A percentile compares a stretch with the other conserved stretches of the same genome.
phyloP scores from a whole-genome alignment of 1,140 invertebrate species.

The Plectus sambesii region DNA sequence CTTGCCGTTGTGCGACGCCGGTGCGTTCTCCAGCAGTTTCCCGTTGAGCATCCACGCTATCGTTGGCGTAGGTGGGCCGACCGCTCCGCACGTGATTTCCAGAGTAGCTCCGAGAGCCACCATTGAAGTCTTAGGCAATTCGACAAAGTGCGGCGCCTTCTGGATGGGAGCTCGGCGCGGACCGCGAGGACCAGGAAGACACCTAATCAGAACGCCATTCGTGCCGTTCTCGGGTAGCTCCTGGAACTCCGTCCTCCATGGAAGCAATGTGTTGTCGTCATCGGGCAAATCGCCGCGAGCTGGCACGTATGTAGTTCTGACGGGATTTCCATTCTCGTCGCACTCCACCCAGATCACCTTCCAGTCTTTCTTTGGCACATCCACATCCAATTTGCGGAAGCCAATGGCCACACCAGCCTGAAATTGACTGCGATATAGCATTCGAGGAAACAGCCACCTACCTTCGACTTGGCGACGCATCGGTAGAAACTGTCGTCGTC shows the following conservation, averaged over 20 bases:
- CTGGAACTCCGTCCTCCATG: constrained; percentile 22
- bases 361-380: constrained; percentile 17
- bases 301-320: constrained; percentile 30
- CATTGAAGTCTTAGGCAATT: neutral
- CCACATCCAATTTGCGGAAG: no score
- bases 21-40: neutral
- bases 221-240: constrained; percentile 18
- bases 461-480: constrained; percentile 58
- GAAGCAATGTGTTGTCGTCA: constrained; percentile 15
- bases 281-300: constrained; percentile 32
- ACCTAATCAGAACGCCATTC: constrained; percentile 16
- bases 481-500: constrained; percentile 68
- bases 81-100: neutral
- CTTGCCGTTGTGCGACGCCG: neutral
- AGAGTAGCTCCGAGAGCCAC: neutral
- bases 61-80: neutral
- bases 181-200: constrained; percentile 19
- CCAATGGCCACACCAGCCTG: no score
- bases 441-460: no score
- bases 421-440: no score
- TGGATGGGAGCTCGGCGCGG: constrained; percentile 6
- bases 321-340: constrained; percentile 31
- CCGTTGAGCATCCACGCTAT: neutral
- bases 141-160: no score
- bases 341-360: constrained; percentile 34